phyloP scores from a whole-genome alignment of 2,113 vertebrate genomes.

The Maccullochella peelii region DNA sequence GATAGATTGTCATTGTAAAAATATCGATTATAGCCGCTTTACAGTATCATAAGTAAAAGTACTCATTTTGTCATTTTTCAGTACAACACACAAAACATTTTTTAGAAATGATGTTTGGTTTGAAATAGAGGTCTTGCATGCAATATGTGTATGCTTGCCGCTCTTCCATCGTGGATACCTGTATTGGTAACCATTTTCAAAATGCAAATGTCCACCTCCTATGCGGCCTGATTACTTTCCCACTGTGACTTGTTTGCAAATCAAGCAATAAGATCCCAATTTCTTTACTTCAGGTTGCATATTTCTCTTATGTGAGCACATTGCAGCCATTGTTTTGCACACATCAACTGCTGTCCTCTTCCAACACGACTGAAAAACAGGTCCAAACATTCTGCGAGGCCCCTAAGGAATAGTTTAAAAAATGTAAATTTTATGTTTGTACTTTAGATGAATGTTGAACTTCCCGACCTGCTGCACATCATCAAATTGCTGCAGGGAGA shows the following conservation, averaged over 20 bases:
- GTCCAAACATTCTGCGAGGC: background rate
- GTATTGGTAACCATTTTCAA: background rate
- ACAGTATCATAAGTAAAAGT: background rate
- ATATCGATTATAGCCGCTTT: background rate
- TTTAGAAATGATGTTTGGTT: background rate
- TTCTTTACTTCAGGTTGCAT: background rate
- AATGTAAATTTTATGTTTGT: background rate
- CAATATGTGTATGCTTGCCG: background rate
- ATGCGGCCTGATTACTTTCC: background rate
- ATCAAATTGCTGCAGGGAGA: background rate
- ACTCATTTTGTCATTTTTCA: too few relatives aligned
- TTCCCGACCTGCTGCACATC: background rate
- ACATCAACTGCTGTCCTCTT: background rate
- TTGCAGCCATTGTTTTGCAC: background rate
- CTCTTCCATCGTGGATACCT: background rate
- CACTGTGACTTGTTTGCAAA: background rate
- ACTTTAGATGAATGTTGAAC: background rate
- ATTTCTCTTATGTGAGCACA: background rate
- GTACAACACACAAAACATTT: background rate
- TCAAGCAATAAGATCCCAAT: background rate
- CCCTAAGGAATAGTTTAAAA: background rate
- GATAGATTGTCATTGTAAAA: background rate
- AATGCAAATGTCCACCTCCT: background rate
- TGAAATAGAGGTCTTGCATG: background rate
- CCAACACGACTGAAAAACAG: background rate